A percentile compares a stretch with the other conserved stretches of the same genome.
Conservation (phyloP, 2,797 vertebrate species). For the Coreius guichenoti region DNA sequence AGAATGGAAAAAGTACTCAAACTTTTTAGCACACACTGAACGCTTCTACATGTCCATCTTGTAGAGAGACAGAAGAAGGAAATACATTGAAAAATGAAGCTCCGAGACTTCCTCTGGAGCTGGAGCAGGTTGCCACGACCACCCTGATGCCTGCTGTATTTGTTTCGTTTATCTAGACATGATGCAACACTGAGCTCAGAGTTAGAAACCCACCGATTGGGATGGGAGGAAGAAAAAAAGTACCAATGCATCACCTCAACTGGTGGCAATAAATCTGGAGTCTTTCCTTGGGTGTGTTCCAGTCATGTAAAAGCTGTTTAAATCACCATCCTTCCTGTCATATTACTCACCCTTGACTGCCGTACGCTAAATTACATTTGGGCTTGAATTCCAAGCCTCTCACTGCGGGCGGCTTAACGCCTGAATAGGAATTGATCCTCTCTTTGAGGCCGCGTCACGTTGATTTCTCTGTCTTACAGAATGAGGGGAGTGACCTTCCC, state of each 20-base stretch:
- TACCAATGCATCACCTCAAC: conserved; percentile 55
- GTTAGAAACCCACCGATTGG: conserved; percentile 71
- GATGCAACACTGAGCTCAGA: conserved; percentile 77
- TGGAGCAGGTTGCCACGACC: conserved; percentile 59
- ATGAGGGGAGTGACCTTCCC: conserved; percentile 33
- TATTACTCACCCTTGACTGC: conserved; percentile 56
- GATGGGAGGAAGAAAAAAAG: neutral
- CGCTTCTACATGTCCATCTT: conserved; percentile 27
- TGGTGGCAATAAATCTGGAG: conserved; percentile 61
- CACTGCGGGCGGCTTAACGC: conserved; percentile 64
- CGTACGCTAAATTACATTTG: conserved; percentile 59
- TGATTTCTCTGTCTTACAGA: conserved; percentile 47
- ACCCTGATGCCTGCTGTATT: conserved; percentile 70
- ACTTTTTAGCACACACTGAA: conserved; percentile 16
- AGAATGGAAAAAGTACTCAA: conserved; percentile 27
- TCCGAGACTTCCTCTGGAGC: conserved; percentile 49
- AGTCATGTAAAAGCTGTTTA: conserved; percentile 58
- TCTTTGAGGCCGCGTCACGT: conserved; percentile 62
- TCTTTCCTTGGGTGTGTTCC: conserved; percentile 58
- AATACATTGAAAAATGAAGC: conserved; percentile 42
- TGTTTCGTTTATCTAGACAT: conserved; percentile 80
- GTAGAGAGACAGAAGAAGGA: conserved; percentile 11
- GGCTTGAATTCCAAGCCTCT: conserved; percentile 57
- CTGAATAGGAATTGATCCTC: conserved; percentile 64
- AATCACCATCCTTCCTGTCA: conserved; percentile 63